Evolutionary conservation across 2,113 vertebrate genomes (phyloP), one percentile per base, ranked within the genome.

Genomic region (Cyanoliseus patagonus): DNA sequence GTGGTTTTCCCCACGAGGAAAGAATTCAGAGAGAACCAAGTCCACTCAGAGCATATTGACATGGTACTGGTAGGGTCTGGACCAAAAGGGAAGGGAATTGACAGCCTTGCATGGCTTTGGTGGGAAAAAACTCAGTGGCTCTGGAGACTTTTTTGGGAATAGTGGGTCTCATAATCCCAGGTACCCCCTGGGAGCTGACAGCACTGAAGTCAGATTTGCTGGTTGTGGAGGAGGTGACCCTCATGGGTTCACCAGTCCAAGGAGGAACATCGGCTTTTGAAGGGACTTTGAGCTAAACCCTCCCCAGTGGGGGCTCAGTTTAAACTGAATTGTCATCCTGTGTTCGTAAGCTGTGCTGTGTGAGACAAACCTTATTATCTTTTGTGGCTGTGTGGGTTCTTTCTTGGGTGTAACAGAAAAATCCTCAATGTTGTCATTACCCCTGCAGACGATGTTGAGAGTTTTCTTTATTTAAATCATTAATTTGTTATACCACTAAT

Each of bases 21-120:
- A 31, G 16, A 30, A 19, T 28, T 47, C 31, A 20, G 13, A 31
- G 35, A 53, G 49, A 63, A 13, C 8, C 20, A 30, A 18, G 3
- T 44, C n/a, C 1, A 0, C n/a, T 42, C 17, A 24, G 24, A 63
- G 9, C 2, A 9, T 11, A 39, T 35, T 14, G 1, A 0, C 24
- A 18, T 0, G 3, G 14, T 42, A 39, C 23, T 47, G 30, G 31
- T 4, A 16, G 72, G 23, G 17, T 53, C 10, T 27, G 30, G 33
- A 41, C 51, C n/a, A 31, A 41, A 35, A 9, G 17, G 14, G 37
- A 39, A 17, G 25, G 33, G 8, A 7, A 2, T 69, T 4, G 9
- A 13, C n/a, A 53, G 30, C 6, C 11, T 11, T 53, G 46, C 0
- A 1, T 35, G 14, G 9, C 3, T 9, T 62, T 75, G 79, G 4